Conservation (phyloP, 2,113 vertebrate species). For the Oncorhynchus gorbuscha region DNA sequence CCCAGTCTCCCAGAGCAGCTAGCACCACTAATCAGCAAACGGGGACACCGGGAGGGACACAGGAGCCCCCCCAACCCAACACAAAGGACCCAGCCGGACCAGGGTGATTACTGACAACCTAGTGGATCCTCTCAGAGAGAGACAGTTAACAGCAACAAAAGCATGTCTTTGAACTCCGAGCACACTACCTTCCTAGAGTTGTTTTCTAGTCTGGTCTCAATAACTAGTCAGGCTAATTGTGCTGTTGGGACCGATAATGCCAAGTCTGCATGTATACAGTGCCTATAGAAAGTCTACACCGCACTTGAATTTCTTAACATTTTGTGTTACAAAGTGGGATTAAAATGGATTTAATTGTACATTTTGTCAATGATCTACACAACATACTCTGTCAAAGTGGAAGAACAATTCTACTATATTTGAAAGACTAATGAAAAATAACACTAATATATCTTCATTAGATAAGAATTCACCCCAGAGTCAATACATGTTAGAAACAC, state of each 20-base stretch:
- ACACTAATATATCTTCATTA: no score
- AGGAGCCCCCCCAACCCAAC: slow-evolving; percentile 12
- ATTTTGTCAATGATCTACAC: not conserved
- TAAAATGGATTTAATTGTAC: not conserved
- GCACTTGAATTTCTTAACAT: no score
- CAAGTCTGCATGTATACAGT: not conserved
- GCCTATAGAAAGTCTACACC: no score
- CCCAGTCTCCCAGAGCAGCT: slow-evolving; percentile 30
- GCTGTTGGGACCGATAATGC: not conserved
- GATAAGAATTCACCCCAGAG: no score
- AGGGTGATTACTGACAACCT: slow-evolving; percentile 48
- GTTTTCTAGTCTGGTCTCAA: not conserved
- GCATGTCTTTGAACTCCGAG: slow-evolving; percentile 27
- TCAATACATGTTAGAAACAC: no score
- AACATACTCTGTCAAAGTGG: slow-evolving; percentile 3
- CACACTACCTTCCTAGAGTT: not conserved
- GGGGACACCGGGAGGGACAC: not conserved
- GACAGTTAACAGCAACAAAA: slow-evolving; percentile 51
- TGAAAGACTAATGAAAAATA: no score
- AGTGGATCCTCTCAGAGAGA: slow-evolving; percentile 43
- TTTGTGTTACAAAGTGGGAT: no score
- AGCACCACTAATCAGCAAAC: slow-evolving; percentile 52
- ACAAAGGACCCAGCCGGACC: slow-evolving; percentile 42
- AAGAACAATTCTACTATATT: no score
- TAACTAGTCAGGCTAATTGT: slow-evolving; percentile 27